Base-by-base conservation (phyloP, 2,797 vertebrate genomes). In the Ptychobarbus kaznakovi region DNA sequence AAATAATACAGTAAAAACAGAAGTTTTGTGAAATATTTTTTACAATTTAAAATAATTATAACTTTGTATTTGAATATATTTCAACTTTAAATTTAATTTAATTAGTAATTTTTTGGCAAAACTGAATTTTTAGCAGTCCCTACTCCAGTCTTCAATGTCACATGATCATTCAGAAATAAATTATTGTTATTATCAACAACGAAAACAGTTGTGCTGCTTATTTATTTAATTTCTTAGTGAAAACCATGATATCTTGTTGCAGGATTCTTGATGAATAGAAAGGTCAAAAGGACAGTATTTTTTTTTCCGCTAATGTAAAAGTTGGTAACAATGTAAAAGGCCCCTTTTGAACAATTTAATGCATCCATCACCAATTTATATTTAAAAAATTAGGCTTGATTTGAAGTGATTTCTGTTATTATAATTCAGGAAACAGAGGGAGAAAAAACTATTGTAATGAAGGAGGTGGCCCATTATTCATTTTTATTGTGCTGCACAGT, bases 401-500 rank as follows among this genome's bases (percentile, higher is more conserved):
- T 46, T 25, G 16, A 28, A 44, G n/a, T 72, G 69, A 44, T 22
- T 25, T 66, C 28, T 72, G 22, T 16, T 46, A 16, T 46, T 73
- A 28, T 15, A 25, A 69, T 32, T n/a, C 38, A 44, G 38, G 2
- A 40, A 22, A 49, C 22, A 46, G 6, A 35, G n/a, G 13, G 51
- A 16, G 38, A 22, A 46, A 15, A 32, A 42, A 10, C 46, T 32
- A 42, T 58, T 28, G 12, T 63, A 79, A 79, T 46, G 9, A 61
- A 82, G 73, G 51, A 82, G 15, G 68, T 32, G 16, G 38, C 53
- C 16, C 68, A 82, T 42, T 42, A 72, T 46, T 72, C 38, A 7
- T 32, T 82, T 72, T 51, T 68, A 80, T 68, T 68, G 28, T 80
- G 18, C 80, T 61, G 51, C 68, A 73, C 68, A 72, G 68, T 61